A percentile compares a stretch with the other conserved stretches of the same genome.
Conservation (phyloP, 2,797 vertebrate species). For the Acomys russatus region DNA sequence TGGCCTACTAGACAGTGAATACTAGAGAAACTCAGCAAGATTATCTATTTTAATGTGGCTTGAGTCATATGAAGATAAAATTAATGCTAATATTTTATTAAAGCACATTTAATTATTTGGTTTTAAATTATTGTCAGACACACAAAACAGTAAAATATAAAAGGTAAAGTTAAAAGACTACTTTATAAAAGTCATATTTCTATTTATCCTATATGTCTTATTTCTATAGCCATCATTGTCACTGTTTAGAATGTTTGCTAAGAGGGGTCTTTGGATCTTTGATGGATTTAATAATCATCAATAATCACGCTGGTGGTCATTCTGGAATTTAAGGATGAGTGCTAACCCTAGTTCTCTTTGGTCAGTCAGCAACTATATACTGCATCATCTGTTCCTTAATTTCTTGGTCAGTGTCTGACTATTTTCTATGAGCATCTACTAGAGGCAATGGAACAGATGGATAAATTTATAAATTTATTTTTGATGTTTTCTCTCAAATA, state of each 20-base stretch:
- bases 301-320: too few relatives aligned
- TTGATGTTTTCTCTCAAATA: not conserved
- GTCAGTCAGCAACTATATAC: not conserved
- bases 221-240: not conserved
- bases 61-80: not conserved
- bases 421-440: not conserved
- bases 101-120: not conserved
- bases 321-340: not conserved
- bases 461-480: constrained; percentile 12
- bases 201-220: not conserved
- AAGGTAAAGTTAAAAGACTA: not conserved
- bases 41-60: not conserved
- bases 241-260: not conserved
- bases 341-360: not conserved
- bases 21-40: not conserved
- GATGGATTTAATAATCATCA: not conserved
- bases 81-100: constrained; percentile 2
- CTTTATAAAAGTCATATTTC: not conserved
- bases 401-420: not conserved
- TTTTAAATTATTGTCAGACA: constrained; percentile 47
- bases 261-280: not conserved
- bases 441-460: not conserved
- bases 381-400: not conserved
- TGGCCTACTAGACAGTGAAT: not conserved
- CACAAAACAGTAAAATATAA: not conserved